Evolutionary conservation across 2,797 vertebrate genomes (phyloP), one percentile per base, ranked within the genome.

Genomic region (Hozukius guyotensis): DNA sequence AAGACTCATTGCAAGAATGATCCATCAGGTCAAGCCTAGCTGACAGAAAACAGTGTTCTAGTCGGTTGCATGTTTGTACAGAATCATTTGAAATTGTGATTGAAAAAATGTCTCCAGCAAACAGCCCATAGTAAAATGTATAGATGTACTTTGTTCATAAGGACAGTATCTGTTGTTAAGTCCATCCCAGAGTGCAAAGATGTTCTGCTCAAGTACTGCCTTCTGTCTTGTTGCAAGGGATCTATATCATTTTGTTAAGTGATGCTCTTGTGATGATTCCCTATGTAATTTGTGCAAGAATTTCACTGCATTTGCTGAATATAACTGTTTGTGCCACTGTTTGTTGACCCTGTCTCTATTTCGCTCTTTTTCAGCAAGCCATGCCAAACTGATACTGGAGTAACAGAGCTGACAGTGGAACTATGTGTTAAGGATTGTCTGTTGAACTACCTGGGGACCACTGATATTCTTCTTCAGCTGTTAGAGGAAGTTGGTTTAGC

Each of bases 351-450:
- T 56, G 55, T 74, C 24, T 72, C 46, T 66, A 8, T 77, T 36
- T 81, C 2, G 12, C 13, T 88, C 67, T 86, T 61, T 87, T 88
- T 75, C 84, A 89, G 84, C 64, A 82, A 87, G 75, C 76, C 74
- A 92, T 90, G 89, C 72, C 63, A 73, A 78, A 82, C 84, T 87
- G 83, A 88, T 73, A 22, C 77, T 64, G 77, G 78, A 80, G 55
- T 80, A 77, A 80, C 82, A 74, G 64, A 79, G 61, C 77, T 68
- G 70, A 87, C 55, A 49, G 74, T 18, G 64, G 80, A 68, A 83
- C 66, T 65, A 97, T 97, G 96, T 95, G 91, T 95, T 97, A 93
- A 94, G 91, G 94, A 94, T 76, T 88, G 5, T 36, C 75, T 69
- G 31, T 34, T 75, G 53, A 90, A 61, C 75, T 88, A 92, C 93